Evolutionary conservation across 2,797 vertebrate genomes (phyloP).

Genomic region (Leucoraja ocellata): DNA sequence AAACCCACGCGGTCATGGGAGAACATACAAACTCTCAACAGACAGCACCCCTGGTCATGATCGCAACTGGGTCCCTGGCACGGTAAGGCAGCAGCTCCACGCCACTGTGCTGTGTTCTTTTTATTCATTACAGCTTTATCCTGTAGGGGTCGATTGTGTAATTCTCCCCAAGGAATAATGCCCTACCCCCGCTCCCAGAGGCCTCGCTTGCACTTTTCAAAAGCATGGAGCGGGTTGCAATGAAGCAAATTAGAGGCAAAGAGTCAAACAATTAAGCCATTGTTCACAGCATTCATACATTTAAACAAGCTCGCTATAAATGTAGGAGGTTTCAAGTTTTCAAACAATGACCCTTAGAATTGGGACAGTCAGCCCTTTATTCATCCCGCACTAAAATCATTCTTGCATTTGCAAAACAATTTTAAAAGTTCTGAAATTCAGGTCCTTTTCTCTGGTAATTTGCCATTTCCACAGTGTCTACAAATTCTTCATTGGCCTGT

Average conservation of each 20-base stretch:
- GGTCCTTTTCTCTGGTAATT: background rate
- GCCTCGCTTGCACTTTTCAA: background rate
- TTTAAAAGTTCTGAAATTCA: background rate
- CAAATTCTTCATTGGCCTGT: conserved; percentile 23
- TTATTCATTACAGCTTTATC: background rate
- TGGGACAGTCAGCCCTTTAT: background rate
- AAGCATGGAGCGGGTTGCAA: background rate
- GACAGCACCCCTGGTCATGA: too few relatives aligned
- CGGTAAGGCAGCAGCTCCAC: too few relatives aligned
- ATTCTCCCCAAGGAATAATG: background rate
- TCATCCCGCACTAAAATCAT: background rate
- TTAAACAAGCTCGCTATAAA: background rate
- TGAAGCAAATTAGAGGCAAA: background rate
- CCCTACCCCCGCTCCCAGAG: background rate
- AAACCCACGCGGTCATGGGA: too few relatives aligned
- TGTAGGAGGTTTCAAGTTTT: background rate
- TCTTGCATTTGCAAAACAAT: background rate
- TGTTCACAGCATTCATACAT: background rate
- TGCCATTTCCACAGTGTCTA: conserved; percentile 15
- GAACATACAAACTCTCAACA: too few relatives aligned
- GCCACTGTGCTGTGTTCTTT: background rate
- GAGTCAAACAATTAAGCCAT: background rate
- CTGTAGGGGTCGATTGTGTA: background rate
- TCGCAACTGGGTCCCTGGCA: too few relatives aligned
- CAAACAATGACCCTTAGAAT: background rate